Evolutionary conservation across 2,888 invertebrate genomes (phyloP).

Genomic region (Drosophila gaucha): DNA sequence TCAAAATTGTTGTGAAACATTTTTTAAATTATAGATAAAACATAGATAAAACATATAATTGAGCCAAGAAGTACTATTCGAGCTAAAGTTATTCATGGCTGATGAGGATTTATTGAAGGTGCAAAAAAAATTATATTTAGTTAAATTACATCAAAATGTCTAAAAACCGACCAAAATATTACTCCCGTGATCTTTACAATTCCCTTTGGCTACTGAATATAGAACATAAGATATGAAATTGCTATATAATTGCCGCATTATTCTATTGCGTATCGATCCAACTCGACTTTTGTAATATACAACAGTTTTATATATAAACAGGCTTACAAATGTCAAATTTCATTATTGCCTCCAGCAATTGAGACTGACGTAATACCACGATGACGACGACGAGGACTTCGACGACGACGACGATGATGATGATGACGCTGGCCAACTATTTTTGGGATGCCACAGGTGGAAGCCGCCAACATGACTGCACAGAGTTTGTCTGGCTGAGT

Average conservation of each 20-base stretch:
- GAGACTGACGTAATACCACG: conserved; percentile 6
- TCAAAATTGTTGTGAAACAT: too few species aligned
- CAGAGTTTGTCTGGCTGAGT: conserved; percentile 3
- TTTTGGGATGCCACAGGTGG: conserved; percentile 53
- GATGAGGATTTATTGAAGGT: too few species aligned
- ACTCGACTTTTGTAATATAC: background rate
- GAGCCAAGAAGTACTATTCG: too few species aligned
- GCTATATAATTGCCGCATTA: background rate
- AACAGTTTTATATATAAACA: background rate
- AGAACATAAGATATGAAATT: too few species aligned
- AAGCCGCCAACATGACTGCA: conserved; percentile 15
- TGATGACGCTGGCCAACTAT: conserved; percentile 16
- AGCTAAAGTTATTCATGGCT: too few species aligned
- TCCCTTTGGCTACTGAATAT: too few species aligned
- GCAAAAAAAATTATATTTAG: too few species aligned
- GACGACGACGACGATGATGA: background rate
- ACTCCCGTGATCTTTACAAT: too few species aligned
- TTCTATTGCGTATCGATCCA: background rate
- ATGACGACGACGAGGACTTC: background rate
- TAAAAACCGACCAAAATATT: too few species aligned
- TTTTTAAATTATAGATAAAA: too few species aligned
- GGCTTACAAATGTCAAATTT: conserved; percentile 18
- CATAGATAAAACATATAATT: too few species aligned
- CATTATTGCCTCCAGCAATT: background rate
- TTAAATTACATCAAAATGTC: too few species aligned